Evolutionary conservation across 2,888 invertebrate species (phyloP).

Genomic region (Coenonympha arcania): DNA sequence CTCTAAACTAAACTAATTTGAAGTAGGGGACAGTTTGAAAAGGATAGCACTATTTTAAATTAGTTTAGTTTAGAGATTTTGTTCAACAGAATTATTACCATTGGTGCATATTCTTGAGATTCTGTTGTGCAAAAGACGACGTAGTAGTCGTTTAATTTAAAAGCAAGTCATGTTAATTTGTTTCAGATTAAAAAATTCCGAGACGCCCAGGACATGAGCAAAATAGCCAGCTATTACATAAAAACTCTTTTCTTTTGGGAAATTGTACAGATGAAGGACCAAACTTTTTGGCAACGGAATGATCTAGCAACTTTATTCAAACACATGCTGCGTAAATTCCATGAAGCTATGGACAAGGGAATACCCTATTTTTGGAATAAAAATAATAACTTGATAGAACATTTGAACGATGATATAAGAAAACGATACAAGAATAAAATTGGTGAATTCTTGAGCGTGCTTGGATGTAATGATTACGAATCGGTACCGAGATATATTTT

Average conservation of each 20-base stretch:
- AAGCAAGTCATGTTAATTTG: neutral
- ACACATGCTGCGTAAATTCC: conserved; percentile 56
- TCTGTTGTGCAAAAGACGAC: too few species aligned
- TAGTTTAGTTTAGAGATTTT: too few species aligned
- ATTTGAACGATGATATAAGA: conserved; percentile 31
- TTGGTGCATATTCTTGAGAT: too few species aligned
- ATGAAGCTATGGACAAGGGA: conserved; percentile 38
- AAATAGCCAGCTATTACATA: conserved; percentile 73
- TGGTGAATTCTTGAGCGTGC: conserved; percentile 34
- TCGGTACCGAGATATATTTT: conserved; percentile 47
- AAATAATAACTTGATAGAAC: conserved; percentile 56
- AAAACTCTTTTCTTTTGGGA: conserved; percentile 71
- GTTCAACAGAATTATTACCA: too few species aligned
- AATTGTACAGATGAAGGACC: conserved; percentile 30
- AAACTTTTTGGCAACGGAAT: conserved; percentile 42
- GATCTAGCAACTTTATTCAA: conserved; percentile 45
- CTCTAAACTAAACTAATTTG: too few species aligned
- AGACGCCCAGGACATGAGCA: conserved; percentile 53
- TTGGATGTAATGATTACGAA: conserved; percentile 40
- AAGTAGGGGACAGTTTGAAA: too few species aligned
- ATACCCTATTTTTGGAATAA: conserved; percentile 69
- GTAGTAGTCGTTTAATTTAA: conserved; percentile 31
- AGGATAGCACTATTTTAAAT: too few species aligned
- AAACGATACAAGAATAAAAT: conserved; percentile 41
- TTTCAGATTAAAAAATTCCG: conserved; percentile 68